phyloP scores from a whole-genome alignment of 1,140 invertebrate genomes.

The Bombyx mandarina region DNA sequence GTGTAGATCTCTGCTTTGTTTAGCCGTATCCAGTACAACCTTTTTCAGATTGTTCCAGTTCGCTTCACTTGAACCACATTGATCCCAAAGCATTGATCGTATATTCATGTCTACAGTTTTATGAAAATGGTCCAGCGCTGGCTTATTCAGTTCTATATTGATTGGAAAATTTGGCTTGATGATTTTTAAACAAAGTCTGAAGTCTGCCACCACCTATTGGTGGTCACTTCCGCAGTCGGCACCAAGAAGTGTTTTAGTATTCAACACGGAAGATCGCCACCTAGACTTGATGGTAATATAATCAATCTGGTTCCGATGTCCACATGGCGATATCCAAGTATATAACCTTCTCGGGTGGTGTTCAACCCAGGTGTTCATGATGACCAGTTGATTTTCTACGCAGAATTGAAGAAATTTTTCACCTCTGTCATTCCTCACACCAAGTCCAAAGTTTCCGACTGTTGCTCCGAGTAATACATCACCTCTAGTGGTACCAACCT shows the following conservation, averaged over 20 bases:
- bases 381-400: constrained; percentile 10
- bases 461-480: background rate
- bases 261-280: background rate
- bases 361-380: constrained; percentile 17
- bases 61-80: background rate
- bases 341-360: constrained; percentile 7
- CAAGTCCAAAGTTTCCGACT: constrained; percentile 11
- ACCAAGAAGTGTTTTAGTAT: constrained; percentile 13
- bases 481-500: background rate
- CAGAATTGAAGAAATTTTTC: constrained; percentile 17
- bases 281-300: too few relatives aligned
- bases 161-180: background rate
- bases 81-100: background rate
- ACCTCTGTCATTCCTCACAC: constrained; percentile 14
- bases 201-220: background rate
- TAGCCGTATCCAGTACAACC: constrained; percentile 1
- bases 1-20: constrained; percentile 1
- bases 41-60: background rate
- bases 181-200: background rate
- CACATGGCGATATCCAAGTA: background rate
- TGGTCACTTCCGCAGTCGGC: constrained; percentile 18
- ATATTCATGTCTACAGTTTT: constrained; percentile 1
- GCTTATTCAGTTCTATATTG: background rate
- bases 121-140: background rate
- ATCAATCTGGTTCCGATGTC: background rate